Evolutionary conservation across 2,888 invertebrate species (phyloP), one percentile per base, ranked within the genome.

Genomic region (Drosophila kuntzei): DNA sequence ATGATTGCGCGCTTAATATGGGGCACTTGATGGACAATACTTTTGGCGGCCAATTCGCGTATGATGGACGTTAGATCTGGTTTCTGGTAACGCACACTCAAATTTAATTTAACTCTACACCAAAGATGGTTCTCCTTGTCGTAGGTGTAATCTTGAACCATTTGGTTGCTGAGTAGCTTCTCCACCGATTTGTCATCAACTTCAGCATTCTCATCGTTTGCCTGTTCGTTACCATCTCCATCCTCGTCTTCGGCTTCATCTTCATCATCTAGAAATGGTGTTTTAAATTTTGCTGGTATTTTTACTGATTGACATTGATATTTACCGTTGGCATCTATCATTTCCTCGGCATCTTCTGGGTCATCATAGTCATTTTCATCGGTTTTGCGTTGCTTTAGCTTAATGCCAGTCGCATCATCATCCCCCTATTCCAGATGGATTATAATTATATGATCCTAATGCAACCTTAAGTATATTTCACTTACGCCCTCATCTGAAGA

Each of bases 1-100:
- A 97, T 95, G 59, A 99, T 97, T 0, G 98, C 98, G 63, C 97
- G 94, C 84, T 95, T 96, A 65, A 99, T 97, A 41, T 95, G 94
- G 0, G 95, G 94, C 0, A 97, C 95, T 92, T 97, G 95, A 91
- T 96, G 95, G 8, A 99, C 93, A 0, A 98, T 94, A 0, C 96
- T 94, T 87, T 94, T 96, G 36, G 92, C 91, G 0, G 97, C 96
- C 2, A 95, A 93, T 34, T 95, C 95, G 55, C 94, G 94, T 5
- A 98, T 92, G 32, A 97, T 94, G 36, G 95, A 95, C 0, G 95
- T 95, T 46, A 98, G 92, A 90, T 98, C 97, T 0, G 98, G 93
- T 87, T 95, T 95, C 57, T 94, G 94, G 79, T 94, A 93, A 46
- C 91, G 92, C 59, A 96, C 90, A 0, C 94, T 94, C 65, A 95